Conservation (phyloP, 2,888 invertebrate species). For the Eristalinus aeneus region DNA sequence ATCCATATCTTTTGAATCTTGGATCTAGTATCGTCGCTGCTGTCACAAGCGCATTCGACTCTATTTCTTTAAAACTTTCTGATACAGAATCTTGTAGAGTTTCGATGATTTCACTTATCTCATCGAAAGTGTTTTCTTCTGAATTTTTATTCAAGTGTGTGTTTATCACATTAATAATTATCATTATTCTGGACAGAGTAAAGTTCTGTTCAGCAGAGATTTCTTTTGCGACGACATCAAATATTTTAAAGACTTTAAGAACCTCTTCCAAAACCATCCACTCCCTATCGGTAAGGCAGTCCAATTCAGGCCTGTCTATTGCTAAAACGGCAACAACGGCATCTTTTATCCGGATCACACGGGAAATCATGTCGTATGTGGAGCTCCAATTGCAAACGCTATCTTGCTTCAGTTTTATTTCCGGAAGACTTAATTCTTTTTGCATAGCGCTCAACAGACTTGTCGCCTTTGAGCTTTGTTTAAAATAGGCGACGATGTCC, state of each 20-base stretch:
- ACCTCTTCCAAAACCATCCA: conserved; percentile 18
- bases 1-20: not conserved
- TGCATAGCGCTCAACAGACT: conserved; percentile 18
- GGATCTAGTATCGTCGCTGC: not conserved
- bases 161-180: not conserved
- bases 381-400: conserved; percentile 41
- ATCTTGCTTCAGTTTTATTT: conserved; percentile 44
- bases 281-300: not conserved
- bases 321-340: conserved; percentile 31
- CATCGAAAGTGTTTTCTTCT: not conserved
- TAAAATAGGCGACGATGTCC: conserved; percentile 29
- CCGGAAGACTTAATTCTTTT: conserved; percentile 35
- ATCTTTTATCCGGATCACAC: not conserved
- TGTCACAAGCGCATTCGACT: not conserved
- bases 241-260: conserved; percentile 27
- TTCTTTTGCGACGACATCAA: conserved; percentile 26
- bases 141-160: not conserved
- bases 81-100: not conserved
- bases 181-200: conserved; percentile 22
- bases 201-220: conserved; percentile 29
- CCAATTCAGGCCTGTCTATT: conserved; percentile 15
- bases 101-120: not conserved
- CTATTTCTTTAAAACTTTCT: not conserved
- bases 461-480: conserved; percentile 19
- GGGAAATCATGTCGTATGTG: conserved; percentile 36